A percentile compares a stretch with the other conserved stretches of the same genome.
Evolutionary conservation across 2,113 vertebrate genomes (phyloP).

Genomic region (Microcebus griseorufus): DNA sequence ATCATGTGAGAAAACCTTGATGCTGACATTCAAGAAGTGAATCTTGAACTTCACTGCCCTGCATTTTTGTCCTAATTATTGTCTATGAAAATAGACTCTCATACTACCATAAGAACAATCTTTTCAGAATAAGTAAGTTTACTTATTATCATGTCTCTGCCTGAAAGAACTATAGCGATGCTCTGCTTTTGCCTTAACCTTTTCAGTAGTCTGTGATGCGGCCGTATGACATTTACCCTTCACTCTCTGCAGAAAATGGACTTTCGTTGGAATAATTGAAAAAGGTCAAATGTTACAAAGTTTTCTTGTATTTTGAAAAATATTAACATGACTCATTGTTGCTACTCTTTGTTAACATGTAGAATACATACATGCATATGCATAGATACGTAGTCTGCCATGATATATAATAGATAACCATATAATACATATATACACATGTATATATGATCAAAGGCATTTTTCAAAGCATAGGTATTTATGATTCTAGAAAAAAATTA

Average conservation of each 20-base stretch:
- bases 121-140: conserved; percentile 15
- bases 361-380: neutral
- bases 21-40: conserved; percentile 43
- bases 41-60: neutral
- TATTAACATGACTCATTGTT: neutral
- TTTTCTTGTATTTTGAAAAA: conserved; percentile 21
- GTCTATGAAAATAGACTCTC: neutral
- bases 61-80: conserved; percentile 34
- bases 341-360: neutral
- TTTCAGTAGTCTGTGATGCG: conserved; percentile 64
- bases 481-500: neutral
- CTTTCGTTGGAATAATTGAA: conserved; percentile 1
- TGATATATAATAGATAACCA: neutral
- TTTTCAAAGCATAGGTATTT: neutral
- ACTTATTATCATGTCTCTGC: conserved; percentile 7
- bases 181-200: conserved; percentile 62
- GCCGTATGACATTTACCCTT: conserved; percentile 57
- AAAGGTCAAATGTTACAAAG: conserved; percentile 56
- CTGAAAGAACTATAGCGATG: neutral
- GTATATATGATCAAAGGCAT: neutral
- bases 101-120: neutral
- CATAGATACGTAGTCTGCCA: neutral
- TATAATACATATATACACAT: neutral
- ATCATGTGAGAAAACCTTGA: conserved; percentile 4
- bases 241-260: neutral